Evolutionary conservation across 2,113 vertebrate genomes (phyloP), one percentile per base, ranked within the genome.

Genomic region (Myocastor coypus): DNA sequence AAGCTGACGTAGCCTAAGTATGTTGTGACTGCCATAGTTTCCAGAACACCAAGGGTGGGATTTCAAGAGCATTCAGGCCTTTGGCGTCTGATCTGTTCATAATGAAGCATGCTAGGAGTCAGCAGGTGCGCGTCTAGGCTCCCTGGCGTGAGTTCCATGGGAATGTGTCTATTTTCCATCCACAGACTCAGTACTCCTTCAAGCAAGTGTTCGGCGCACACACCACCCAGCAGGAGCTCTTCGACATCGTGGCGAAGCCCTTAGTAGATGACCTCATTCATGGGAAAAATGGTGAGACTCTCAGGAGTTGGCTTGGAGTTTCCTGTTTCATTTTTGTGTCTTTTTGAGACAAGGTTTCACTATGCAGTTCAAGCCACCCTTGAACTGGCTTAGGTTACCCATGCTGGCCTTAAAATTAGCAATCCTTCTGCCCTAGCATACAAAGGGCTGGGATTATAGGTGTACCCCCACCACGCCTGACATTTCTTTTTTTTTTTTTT

Each of bases 121-220:
- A 46, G 37, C 71, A 42, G 71, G 24, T 12, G 11, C 73, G 28
- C 28, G 26, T 77, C 40, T 92, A 32, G 77, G 68, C 68, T 20
- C 1, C 83, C 55, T 3, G 7, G 75, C 7, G 42, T 55, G 16
- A 10, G 66, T 92, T 75, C 22, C 32, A 34, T 55, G 40, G 64
- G 80, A 13, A 12, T 16, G 5, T 20, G 16, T 66, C 42, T 59
- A 1, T 84, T 14, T 69, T 87, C 17, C 85, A 4, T 90, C 86
- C 61, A 90, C 97, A 99, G 99, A 99, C 98, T 0, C 99, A 99
- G 91, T 99, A 99, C 97, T 99, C 99, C 0, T 99, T 99, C 97
- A 99, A 99, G 97, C 99, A 99, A 94, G 99, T 99, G 0, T 99
- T 99, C 98, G 99, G 99, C 37, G 98, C 98, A 13, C 98, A 98